phyloP scores from a whole-genome alignment of 2,113 vertebrate genomes.

The Pluvialis apricaria region DNA sequence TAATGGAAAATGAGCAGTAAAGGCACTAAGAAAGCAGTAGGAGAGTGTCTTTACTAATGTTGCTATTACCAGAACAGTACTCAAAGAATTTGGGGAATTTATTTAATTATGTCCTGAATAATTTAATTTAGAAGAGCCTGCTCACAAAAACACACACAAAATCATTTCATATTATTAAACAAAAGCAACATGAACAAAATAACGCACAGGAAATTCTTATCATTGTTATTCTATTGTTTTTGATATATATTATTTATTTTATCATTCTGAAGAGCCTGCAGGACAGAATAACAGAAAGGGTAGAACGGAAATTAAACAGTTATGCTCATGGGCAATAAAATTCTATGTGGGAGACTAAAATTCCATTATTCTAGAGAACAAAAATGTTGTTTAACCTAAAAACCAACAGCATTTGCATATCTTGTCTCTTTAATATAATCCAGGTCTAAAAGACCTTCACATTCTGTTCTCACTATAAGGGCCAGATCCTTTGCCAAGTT shows the following conservation, averaged over 20 bases:
- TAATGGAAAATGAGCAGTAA: background rate
- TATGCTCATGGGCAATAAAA: constrained; percentile 16
- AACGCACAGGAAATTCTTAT: constrained; percentile 34
- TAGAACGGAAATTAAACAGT: constrained; percentile 54
- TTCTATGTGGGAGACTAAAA: background rate
- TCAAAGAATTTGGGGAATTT: constrained; percentile 24
- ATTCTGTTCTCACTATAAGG: background rate
- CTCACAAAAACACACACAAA: background rate
- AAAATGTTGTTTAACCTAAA: constrained; percentile 9
- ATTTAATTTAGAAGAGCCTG: background rate
- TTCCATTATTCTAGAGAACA: background rate
- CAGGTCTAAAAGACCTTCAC: background rate
- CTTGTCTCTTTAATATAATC: background rate
- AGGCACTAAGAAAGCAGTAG: background rate
- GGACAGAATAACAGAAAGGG: background rate
- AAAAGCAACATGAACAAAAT: background rate
- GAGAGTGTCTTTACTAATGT: background rate
- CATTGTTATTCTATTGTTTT: background rate
- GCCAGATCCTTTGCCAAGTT: background rate
- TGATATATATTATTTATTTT: constrained; percentile 7
- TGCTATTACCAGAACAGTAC: background rate
- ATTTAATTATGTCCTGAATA: constrained; percentile 8
- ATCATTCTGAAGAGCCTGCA: background rate
- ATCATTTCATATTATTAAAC: background rate
- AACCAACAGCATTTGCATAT: background rate